Conservation (phyloP, 2,113 vertebrate genomes). For the Rhombomys opimus region DNA sequence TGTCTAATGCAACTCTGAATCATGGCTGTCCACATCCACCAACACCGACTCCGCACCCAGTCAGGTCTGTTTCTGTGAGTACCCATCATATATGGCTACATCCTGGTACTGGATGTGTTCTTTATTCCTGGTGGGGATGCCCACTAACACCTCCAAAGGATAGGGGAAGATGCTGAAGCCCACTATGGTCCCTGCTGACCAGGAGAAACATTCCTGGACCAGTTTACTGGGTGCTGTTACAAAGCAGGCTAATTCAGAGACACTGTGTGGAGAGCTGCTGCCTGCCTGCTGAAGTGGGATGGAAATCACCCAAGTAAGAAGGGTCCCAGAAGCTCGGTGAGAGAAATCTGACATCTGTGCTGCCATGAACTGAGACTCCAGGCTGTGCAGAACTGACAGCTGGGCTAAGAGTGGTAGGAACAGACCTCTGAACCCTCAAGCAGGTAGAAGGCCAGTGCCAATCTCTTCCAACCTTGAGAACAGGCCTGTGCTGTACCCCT, state of each 20-base stretch:
- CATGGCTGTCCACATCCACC: background rate
- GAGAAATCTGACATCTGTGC: background rate
- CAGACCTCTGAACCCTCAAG: background rate
- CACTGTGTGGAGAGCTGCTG: background rate
- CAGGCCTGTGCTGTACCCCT: accelerated
- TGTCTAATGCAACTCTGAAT: background rate
- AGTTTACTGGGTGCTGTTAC: background rate
- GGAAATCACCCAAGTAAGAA: background rate
- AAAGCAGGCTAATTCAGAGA: background rate
- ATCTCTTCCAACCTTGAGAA: no score
- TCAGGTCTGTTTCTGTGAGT: background rate
- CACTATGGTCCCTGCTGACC: background rate
- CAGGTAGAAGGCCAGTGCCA: background rate
- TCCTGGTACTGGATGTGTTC: background rate
- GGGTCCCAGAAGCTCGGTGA: background rate
- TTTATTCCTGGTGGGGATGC: background rate
- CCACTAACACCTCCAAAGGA: background rate
- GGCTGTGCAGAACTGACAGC: background rate
- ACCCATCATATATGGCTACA: accelerated
- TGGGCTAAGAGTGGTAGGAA: background rate
- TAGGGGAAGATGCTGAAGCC: background rate
- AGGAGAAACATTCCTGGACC: background rate
- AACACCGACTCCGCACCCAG: accelerated
- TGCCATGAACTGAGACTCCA: background rate
- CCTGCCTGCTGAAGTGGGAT: background rate